Base-by-base conservation (phyloP, 2,888 invertebrate species). In the Zaprionus lineosus region DNA sequence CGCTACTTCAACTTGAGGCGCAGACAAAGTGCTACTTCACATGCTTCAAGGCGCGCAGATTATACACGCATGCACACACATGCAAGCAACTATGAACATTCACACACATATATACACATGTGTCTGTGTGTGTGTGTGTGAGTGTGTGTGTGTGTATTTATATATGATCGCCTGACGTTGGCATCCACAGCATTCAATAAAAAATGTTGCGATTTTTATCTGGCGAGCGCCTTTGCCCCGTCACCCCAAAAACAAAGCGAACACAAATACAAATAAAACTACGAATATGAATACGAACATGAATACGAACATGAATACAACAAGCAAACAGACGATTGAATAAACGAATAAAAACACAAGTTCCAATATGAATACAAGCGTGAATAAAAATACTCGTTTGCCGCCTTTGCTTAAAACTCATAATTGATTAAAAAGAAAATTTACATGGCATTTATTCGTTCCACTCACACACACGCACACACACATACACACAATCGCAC, bases 341-440 rank as follows among this genome's bases (percentile, higher is more conserved):
- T n/a, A n/a, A n/a, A n/a, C n/a, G n/a, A 43, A 33, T 43, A 56
- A 31, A 7, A 36, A 24, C 39, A 41, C 43, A 14, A 29, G 15
- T 43, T 50, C 18, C 2, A 61, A 59, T 52, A 47, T 19, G 31
- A 31, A 48, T 62, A 37, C 3, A 18, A 26, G 18, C 34, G 37
- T 40, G 2, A 31, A 31, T 18, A 28, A 3, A 18, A 33, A 16
- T 50, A 16, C 31, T 40, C 39, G 29, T 15, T 59, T 52, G 34
- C 44, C 57, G 40, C 36, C 40, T 81, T 66, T 67, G 79, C 69
- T 72, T 76, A 69, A 82, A 77, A 78, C 73, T 73, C 83, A 76
- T 83, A 83, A 83, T 83, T 83, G 82, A 83, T 83, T 83, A 85
- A 83, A 85, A 79, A 85, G 85, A 83, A 83, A 83, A 84, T 83